Conservation (phyloP, 1,140 invertebrate genomes). For the Saccostrea echinata region DNA sequence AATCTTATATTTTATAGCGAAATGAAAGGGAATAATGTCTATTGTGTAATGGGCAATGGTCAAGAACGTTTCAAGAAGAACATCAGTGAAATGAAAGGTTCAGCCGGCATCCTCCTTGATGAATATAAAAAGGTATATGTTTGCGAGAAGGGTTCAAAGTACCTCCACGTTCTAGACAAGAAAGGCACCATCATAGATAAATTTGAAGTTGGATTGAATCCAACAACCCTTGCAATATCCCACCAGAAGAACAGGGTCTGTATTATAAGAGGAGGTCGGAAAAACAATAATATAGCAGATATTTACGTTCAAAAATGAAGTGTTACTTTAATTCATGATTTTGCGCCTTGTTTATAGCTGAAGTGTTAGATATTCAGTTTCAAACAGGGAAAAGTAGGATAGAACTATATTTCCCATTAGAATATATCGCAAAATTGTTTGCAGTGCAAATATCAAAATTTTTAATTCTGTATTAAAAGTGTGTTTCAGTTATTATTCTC, state of each 20-base stretch:
- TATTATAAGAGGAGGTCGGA: background rate
- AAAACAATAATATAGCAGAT: background rate
- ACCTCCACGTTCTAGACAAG: background rate
- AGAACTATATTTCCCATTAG: no score
- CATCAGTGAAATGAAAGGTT: background rate
- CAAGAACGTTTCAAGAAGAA: background rate
- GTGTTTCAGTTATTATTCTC: no score
- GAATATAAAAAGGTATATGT: background rate
- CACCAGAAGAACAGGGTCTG: background rate
- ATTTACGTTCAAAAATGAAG: no score
- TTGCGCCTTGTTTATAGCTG: no score
- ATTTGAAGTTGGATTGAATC: background rate
- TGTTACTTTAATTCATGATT: no score
- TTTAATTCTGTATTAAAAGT: no score
- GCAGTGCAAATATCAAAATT: no score
- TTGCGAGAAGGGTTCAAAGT: background rate
- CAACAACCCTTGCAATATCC: background rate
- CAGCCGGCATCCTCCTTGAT: background rate
- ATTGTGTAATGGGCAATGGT: background rate
- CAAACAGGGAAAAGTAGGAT: no score
- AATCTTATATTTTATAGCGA: constrained; percentile 1
- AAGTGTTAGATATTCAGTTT: no score
- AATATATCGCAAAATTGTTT: no score
- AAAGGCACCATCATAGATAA: background rate
- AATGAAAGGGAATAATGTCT: background rate